phyloP scores from a whole-genome alignment of 2,888 invertebrate genomes.

The Pegoplata infirma region DNA sequence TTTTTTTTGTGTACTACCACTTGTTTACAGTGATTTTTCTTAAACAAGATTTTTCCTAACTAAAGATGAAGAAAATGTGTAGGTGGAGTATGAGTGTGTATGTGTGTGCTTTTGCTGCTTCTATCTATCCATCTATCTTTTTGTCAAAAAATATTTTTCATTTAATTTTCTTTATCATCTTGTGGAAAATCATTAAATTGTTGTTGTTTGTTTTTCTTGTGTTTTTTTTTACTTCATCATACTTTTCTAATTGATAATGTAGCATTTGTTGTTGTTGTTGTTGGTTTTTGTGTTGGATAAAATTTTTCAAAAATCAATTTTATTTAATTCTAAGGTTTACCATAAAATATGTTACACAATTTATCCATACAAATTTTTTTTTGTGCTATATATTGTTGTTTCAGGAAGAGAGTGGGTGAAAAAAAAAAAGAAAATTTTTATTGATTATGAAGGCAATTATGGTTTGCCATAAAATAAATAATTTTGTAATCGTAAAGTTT shows the following conservation, averaged over 20 bases:
- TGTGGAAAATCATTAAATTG: constrained; percentile 3
- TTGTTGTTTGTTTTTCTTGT: background rate
- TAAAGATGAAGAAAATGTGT: too few relatives aligned
- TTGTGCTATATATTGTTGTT: too few relatives aligned
- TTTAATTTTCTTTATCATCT: background rate
- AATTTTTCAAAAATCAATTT: constrained; percentile 42
- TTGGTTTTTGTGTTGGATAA: background rate
- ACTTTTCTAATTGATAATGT: constrained; percentile 36
- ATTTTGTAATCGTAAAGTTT: constrained; percentile 36
- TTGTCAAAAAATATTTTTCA: background rate
- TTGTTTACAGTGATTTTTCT: constrained; percentile 10
- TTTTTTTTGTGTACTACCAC: constrained; percentile 5
- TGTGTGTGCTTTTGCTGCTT: background rate
- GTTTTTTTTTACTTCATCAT: background rate
- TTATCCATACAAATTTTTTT: constrained; percentile 7
- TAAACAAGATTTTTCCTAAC: background rate
- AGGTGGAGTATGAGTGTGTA: too few relatives aligned
- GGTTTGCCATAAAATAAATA: constrained; percentile 41
- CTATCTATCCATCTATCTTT: background rate
- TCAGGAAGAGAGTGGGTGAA: background rate
- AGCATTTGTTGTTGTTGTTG: constrained; percentile 27
- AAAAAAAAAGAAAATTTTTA: constrained; percentile 5
- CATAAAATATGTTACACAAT: constrained; percentile 40
- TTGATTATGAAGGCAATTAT: constrained; percentile 51
- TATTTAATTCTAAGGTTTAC: constrained; percentile 47